Conservation (phyloP, 1,140 invertebrate genomes). For the Meteorus sp. region DNA sequence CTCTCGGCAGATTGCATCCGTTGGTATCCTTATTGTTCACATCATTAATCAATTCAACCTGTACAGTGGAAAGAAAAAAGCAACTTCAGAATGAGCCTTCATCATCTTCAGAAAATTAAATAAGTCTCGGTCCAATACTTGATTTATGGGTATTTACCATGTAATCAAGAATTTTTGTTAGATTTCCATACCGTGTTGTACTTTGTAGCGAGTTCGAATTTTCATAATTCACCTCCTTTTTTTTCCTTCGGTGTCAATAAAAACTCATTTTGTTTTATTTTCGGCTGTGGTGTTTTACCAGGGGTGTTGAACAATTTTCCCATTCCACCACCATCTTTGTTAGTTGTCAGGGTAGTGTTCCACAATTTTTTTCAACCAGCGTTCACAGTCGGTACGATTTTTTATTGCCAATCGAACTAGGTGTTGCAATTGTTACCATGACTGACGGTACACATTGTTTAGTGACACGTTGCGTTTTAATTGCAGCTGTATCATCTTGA, state of each 20-base stretch:
- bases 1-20: not conserved
- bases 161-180: too few species aligned
- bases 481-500: not conserved
- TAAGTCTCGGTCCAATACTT: too few species aligned
- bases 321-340: not conserved
- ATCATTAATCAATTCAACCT: not conserved
- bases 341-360: not conserved
- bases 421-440: not conserved
- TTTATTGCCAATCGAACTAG: too few species aligned
- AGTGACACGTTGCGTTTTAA: not conserved
- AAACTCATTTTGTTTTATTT: not conserved
- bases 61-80: too few species aligned
- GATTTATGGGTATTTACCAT: too few species aligned
- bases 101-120: too few species aligned
- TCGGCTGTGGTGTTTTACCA: not conserved
- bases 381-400: not conserved
- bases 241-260: slow-evolving; percentile 5
- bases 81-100: too few species aligned
- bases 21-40: not conserved
- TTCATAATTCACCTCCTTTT: not conserved
- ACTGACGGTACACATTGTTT: not conserved
- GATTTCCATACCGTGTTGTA: too few species aligned
- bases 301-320: not conserved
- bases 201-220: not conserved
- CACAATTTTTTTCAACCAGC: not conserved